Evolutionary conservation across 1,140 invertebrate genomes (phyloP).

Genomic region (Alviniconcha marisindica): DNA sequence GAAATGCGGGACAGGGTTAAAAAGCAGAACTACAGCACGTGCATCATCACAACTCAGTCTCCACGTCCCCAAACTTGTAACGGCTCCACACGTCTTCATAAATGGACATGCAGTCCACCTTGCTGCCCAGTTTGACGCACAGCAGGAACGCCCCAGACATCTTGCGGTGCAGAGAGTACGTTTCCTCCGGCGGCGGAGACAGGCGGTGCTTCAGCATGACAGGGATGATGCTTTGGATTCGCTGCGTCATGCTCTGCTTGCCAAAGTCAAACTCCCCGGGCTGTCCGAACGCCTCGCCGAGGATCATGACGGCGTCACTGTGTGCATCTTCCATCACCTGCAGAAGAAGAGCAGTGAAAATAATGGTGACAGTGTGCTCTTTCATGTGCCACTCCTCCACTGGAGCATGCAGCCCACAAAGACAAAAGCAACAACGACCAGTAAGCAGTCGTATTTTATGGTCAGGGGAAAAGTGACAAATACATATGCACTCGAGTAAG

Average conservation of each 20-base stretch:
- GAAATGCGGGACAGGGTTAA: too few relatives aligned
- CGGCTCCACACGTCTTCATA: conserved; percentile 81
- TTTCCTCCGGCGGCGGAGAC: conserved; percentile 98
- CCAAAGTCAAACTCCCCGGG: conserved; percentile 92
- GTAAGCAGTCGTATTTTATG: too few relatives aligned
- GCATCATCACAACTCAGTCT: background rate
- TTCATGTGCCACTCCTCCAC: too few relatives aligned
- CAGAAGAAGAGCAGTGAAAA: too few relatives aligned
- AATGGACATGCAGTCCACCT: conserved; percentile 90
- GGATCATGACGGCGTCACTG: conserved; percentile 95
- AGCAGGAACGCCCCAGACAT: conserved; percentile 97
- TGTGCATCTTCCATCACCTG: conserved; percentile 96
- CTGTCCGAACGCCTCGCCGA: conserved; percentile 92
- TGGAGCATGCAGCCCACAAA: too few relatives aligned
- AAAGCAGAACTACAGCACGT: background rate
- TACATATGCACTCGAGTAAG: too few relatives aligned
- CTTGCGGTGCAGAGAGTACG: conserved; percentile 98
- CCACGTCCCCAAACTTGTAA: conserved; percentile 48
- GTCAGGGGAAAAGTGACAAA: too few relatives aligned
- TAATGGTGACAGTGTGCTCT: too few relatives aligned
- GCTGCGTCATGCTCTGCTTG: conserved; percentile 85
- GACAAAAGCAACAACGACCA: too few relatives aligned
- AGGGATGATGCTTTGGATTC: conserved; percentile 92
- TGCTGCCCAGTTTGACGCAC: conserved; percentile 92
- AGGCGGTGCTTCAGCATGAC: conserved; percentile 96